Conservation (phyloP, 2,797 vertebrate species). For the Halcyon leucocephala region DNA sequence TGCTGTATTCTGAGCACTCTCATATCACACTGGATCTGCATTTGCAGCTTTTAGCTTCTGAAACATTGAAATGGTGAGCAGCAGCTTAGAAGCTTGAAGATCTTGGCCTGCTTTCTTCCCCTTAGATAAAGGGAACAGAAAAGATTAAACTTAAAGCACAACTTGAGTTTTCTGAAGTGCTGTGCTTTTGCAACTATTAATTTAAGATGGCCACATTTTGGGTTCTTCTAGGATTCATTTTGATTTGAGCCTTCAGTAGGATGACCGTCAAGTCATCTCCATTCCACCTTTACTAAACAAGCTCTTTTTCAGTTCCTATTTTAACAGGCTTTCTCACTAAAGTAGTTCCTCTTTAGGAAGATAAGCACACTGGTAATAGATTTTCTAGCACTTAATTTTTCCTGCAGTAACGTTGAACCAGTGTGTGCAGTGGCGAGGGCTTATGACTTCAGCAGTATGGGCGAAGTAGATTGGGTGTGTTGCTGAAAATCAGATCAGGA, state of each 20-base stretch:
- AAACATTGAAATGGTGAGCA: not conserved
- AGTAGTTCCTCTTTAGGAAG: not conserved
- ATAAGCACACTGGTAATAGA: not conserved
- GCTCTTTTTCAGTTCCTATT: not conserved
- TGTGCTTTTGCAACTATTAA: not conserved
- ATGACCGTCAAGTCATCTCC: not conserved
- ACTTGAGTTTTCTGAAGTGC: not conserved
- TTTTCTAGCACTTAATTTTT: not conserved
- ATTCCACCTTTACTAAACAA: not conserved
- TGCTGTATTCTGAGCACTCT: not conserved
- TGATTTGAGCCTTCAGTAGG: not conserved
- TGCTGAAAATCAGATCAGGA: not conserved
- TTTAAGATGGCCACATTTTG: not conserved
- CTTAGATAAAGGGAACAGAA: not conserved
- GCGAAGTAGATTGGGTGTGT: not conserved
- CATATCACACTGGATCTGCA: not conserved
- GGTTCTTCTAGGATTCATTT: not conserved
- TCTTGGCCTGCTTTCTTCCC: not conserved
- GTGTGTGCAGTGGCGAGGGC: not conserved
- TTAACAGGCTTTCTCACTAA: not conserved
- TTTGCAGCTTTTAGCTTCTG: not conserved
- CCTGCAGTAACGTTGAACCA: not conserved
- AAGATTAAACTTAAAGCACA: not conserved
- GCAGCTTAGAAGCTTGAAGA: not conserved
- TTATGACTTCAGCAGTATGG: not conserved